Evolutionary conservation across 92 coral and sea anemone species (phyloP), one percentile per base, ranked within the genome.

Genomic region (Phymanthus crucifer): DNA sequence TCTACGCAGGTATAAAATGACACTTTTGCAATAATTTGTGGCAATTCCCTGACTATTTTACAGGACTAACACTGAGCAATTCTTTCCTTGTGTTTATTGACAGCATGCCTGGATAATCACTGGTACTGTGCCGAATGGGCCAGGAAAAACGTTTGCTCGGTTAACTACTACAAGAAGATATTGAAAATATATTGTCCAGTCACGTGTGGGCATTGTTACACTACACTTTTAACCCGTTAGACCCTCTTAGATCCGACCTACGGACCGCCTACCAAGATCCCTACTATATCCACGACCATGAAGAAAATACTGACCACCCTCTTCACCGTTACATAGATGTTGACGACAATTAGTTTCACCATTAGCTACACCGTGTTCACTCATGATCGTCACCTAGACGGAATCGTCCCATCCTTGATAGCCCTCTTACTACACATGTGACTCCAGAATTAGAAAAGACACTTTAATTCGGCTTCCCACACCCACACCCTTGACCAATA

Each of bases 101-200:
- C 45, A 69, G 73, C 43, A 69, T 69, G 73, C 19, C 73, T 34
- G 32, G 73, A 69, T 38, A 69, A 35, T 38, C 73, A 69, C 73
- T 69, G 73, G 73, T 69, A 69, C 47, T 69, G 73, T 35, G 40
- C 40, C 24, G 10, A 69, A 16, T 69, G 73, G 73, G 73, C 7
- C 16, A 69, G 18, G 40, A 69, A 69, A 69, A 69, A 38, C 47
- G 27, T 69, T 11, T 69, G 73, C 13, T 34, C 2, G 13, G 4
- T 6, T 32, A 34, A 38, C 73, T 69, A 69, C 18, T 69, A 69
- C 73, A 69, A 34, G 26, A 69, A 69, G 1, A 24, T 29, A 61
- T 29, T 61, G 1, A 61, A 61, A 19, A 61, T 11, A 34, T 61
- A 61, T 61, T 61, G 68, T 61, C 68, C 68, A 3, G 68, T 61